Conservation (phyloP, 2,113 vertebrate genomes). For the Sylvicapra grimmia region DNA sequence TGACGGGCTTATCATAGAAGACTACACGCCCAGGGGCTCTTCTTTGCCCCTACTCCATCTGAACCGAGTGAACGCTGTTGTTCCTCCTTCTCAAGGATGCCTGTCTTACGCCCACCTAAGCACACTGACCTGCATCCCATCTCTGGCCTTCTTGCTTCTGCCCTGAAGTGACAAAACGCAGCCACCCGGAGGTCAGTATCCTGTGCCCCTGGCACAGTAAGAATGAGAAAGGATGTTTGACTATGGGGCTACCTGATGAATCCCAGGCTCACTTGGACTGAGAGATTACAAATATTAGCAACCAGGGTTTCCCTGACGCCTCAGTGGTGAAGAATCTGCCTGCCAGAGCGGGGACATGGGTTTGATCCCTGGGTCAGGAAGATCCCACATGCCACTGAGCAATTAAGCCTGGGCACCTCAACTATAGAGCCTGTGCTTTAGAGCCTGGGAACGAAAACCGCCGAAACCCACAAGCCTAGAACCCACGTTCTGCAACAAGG, state of each 20-base stretch:
- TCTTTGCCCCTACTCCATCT: accelerated
- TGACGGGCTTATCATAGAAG: accelerated
- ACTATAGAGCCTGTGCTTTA: background rate
- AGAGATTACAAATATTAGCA: background rate
- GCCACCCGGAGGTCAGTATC: background rate
- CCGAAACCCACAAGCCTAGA: background rate
- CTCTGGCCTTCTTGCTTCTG: background rate
- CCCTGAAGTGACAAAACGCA: accelerated
- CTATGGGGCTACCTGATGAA: no score
- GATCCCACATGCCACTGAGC: background rate
- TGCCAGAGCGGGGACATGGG: accelerated
- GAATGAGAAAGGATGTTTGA: background rate
- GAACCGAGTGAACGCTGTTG: accelerated
- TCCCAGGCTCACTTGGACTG: background rate
- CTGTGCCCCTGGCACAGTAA: accelerated
- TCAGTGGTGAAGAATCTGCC: background rate
- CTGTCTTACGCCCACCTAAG: background rate
- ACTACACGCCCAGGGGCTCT: background rate
- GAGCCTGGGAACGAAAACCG: background rate
- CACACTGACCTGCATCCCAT: no score
- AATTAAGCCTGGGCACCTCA: background rate
- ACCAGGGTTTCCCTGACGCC: background rate
- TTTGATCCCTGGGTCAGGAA: background rate
- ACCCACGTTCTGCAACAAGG: background rate
- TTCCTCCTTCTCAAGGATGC: background rate